These are phyloP conservation scores for Lagopus muta DNA, from an alignment of 2,113 vertebrate species.

Conservation along the genomic window DNA sequence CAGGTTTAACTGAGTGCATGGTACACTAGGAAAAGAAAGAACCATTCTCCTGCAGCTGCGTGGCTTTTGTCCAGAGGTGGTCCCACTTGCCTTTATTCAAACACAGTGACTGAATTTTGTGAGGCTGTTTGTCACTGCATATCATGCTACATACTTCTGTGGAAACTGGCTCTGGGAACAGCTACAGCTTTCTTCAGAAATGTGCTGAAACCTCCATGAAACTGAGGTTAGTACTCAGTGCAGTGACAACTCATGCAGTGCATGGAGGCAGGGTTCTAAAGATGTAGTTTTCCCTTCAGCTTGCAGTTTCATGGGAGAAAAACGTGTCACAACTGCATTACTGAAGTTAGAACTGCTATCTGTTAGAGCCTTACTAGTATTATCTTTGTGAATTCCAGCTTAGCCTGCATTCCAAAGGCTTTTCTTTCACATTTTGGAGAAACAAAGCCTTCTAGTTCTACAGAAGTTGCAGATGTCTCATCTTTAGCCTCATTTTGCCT, in stretches of 20 bases:
- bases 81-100: background rate
- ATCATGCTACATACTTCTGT: background rate
- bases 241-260: background rate
- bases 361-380: background rate
- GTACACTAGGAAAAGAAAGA: background rate
- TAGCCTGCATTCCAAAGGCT: background rate
- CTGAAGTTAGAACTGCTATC: background rate
- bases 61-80: background rate
- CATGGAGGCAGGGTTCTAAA: background rate
- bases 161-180: background rate
- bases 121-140: background rate
- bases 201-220: background rate
- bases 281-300: background rate
- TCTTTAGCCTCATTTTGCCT: background rate
- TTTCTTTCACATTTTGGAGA: background rate
- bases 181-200: background rate
- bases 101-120: background rate
- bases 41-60: background rate
- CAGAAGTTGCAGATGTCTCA: background rate
- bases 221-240: background rate
- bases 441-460: background rate
- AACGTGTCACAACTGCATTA: background rate
- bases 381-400: background rate
- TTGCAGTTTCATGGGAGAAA: background rate
- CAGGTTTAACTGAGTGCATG: too few relatives aligned